Evolutionary conservation across 2,113 vertebrate genomes (phyloP).

Genomic region (Phaetusa simplex): DNA sequence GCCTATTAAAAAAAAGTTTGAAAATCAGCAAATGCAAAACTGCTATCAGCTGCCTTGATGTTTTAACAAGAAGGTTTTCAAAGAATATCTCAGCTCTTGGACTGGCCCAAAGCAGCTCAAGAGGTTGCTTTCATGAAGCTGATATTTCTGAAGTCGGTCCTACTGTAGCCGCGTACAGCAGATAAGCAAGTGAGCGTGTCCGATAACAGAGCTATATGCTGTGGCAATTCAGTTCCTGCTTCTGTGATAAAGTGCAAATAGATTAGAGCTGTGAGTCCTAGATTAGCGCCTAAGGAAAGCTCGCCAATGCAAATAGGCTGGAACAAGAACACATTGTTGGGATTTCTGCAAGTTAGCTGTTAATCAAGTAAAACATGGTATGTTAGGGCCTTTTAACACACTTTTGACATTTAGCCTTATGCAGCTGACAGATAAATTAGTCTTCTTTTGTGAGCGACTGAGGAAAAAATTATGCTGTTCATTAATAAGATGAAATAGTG

Average conservation of each 20-base stretch:
- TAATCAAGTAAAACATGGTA: slow-evolving; percentile 74
- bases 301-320: slow-evolving; percentile 77
- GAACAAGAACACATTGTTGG: slow-evolving; percentile 73
- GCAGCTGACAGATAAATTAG: slow-evolving; percentile 72
- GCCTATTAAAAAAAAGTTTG: neutral
- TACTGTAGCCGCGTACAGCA: slow-evolving; percentile 35
- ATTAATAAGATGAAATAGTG: slow-evolving; percentile 51
- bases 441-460: slow-evolving; percentile 60
- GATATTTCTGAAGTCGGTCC: slow-evolving; percentile 65
- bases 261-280: slow-evolving; percentile 71
- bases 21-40: neutral
- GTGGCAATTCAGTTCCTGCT: slow-evolving; percentile 61
- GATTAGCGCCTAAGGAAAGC: slow-evolving; percentile 42
- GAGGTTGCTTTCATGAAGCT: slow-evolving; percentile 56
- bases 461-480: slow-evolving; percentile 40
- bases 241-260: slow-evolving; percentile 69
- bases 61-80: slow-evolving; percentile 63
- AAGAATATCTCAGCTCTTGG: slow-evolving; percentile 57
- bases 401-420: slow-evolving; percentile 71
- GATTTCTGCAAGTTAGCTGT: slow-evolving; percentile 75
- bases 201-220: slow-evolving; percentile 57
- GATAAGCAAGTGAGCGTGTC: slow-evolving; percentile 64
- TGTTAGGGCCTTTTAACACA: slow-evolving; percentile 73
- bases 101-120: slow-evolving; percentile 54
- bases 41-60: slow-evolving; percentile 44